Evolutionary conservation across 2,113 vertebrate species (phyloP).

Genomic region (Anas platyrhynchos): DNA sequence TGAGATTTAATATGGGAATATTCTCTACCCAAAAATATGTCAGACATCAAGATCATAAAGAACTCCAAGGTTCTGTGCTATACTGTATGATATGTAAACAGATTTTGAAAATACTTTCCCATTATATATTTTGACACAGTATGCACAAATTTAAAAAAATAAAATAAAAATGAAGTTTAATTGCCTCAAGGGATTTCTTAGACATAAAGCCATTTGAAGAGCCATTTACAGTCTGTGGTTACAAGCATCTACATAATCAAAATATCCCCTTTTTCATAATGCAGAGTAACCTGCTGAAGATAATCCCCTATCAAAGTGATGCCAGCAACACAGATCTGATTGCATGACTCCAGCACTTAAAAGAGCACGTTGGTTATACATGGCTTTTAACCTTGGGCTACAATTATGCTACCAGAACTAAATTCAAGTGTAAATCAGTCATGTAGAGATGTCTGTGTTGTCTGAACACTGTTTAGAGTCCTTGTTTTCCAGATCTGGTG

Average conservation of each 20-base stretch:
- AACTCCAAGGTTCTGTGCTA: constrained; percentile 59
- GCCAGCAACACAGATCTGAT: constrained; percentile 73
- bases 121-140: constrained; percentile 68
- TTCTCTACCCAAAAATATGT: constrained; percentile 51
- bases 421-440: constrained; percentile 69
- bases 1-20: constrained; percentile 60
- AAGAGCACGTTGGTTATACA: constrained; percentile 79
- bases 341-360: constrained; percentile 75
- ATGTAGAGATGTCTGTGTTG: constrained; percentile 68
- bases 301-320: constrained; percentile 53
- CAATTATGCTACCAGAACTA: constrained; percentile 74
- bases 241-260: constrained; percentile 46
- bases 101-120: constrained; percentile 66
- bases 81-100: constrained; percentile 73
- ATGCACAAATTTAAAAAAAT: constrained; percentile 67
- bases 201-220: constrained; percentile 76
- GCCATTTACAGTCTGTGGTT: constrained; percentile 47
- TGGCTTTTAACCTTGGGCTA: constrained; percentile 83
- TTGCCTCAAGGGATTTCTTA: constrained; percentile 69
- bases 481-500: constrained; percentile 89
- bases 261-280: constrained; percentile 52
- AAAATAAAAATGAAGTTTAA: constrained; percentile 58
- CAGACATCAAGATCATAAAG: constrained; percentile 55
- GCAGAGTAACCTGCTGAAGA: constrained; percentile 70
- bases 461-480: constrained; percentile 71